Evolutionary conservation across 2,113 vertebrate species (phyloP).

Genomic region (Psilopogon haemacephalus): DNA sequence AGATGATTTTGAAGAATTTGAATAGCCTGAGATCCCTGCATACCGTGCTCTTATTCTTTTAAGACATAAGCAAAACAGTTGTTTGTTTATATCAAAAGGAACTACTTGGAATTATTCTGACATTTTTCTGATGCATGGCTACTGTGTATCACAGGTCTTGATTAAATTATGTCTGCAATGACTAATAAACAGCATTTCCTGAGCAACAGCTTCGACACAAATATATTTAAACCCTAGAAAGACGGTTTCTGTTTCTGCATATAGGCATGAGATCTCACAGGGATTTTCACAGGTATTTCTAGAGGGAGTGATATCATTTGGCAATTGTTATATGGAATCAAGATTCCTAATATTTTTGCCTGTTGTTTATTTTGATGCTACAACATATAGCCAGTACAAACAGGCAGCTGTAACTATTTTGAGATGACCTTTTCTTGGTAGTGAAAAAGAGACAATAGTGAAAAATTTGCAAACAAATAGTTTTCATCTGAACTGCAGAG

Average conservation of each 20-base stretch:
- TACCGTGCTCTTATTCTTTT: conserved; percentile 52
- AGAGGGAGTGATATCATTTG: not conserved
- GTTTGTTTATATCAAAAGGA: conserved; percentile 50
- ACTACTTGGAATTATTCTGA: conserved; percentile 32
- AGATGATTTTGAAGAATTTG: conserved; percentile 65
- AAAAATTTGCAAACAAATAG: not conserved
- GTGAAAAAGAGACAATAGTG: not conserved
- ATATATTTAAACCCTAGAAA: not conserved
- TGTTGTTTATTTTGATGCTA: not conserved
- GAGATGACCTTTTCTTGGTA: not conserved
- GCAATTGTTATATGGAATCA: not conserved
- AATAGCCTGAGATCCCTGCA: conserved; percentile 59
- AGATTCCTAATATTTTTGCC: not conserved
- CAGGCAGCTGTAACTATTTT: not conserved
- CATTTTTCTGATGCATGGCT: not conserved
- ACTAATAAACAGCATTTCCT: not conserved
- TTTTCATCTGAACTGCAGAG: conserved; percentile 27
- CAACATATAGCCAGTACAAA: not conserved
- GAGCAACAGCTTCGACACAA: not conserved
- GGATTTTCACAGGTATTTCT: not conserved
- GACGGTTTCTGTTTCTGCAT: not conserved
- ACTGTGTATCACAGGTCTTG: conserved; percentile 26
- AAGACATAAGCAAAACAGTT: conserved; percentile 37
- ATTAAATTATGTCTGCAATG: conserved; percentile 19
- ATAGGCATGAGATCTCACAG: not conserved